Evolutionary conservation across 2,797 vertebrate genomes (phyloP).

Genomic region (Pristis pectinata): DNA sequence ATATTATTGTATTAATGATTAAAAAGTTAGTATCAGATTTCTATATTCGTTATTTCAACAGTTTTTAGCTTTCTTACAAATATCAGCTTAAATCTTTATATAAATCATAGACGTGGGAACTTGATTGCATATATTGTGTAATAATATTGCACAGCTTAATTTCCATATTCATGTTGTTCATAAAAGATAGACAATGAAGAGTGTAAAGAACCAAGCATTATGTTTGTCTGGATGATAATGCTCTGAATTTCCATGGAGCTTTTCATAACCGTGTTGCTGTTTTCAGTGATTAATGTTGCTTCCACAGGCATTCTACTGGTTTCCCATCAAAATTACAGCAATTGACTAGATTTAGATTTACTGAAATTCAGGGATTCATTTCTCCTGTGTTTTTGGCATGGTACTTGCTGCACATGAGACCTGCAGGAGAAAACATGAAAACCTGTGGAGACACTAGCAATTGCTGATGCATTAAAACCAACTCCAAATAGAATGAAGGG

Average conservation of each 20-base stretch:
- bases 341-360: not conserved
- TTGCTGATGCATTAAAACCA: not conserved
- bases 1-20: slow-evolving; percentile 21
- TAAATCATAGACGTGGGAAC: not conserved
- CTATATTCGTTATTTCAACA: not conserved
- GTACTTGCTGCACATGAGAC: not conserved
- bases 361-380: not conserved
- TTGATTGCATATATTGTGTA: not conserved
- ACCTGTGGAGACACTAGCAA: not conserved
- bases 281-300: not conserved
- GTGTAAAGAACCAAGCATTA: not conserved
- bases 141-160: not conserved
- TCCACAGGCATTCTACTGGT: not conserved
- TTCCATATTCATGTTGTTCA: not conserved
- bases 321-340: not conserved
- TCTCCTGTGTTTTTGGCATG: not conserved
- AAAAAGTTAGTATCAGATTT: slow-evolving; percentile 1
- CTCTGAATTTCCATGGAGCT: not conserved
- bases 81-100: not conserved
- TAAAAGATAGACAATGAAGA: not conserved
- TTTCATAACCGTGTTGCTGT: not conserved
- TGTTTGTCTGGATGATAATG: not conserved
- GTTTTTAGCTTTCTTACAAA: not conserved
- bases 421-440: not conserved
- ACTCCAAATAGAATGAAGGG: too few relatives aligned